These are phyloP conservation scores for Gopherus evgoodei DNA, from an alignment of 2,113 vertebrate species.

Conservation along the genomic window DNA sequence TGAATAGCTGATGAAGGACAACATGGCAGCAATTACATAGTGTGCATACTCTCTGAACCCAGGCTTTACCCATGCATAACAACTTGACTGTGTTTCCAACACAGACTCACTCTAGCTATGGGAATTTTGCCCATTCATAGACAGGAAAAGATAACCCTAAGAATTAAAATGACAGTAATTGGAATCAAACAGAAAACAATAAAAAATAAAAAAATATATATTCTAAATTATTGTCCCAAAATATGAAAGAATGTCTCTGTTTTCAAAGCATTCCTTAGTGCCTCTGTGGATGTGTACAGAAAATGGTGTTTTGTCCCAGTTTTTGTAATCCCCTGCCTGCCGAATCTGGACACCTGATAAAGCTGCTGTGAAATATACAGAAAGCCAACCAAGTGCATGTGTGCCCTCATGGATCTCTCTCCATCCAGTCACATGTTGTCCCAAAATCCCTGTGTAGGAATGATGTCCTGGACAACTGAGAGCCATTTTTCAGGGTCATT, in stretches of 20 bases:
- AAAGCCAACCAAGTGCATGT: background rate
- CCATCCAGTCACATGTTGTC: background rate
- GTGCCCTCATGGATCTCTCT: background rate
- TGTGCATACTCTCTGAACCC: background rate
- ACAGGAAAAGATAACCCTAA: background rate
- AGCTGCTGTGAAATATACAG: too few relatives aligned
- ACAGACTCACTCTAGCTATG: background rate
- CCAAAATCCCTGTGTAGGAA: background rate
- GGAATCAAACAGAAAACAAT: background rate
- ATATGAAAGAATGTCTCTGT: background rate
- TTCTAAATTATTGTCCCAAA: background rate
- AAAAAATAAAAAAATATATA: accelerated
- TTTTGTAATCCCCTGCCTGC: background rate
- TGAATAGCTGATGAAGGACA: background rate
- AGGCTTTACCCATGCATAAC: background rate
- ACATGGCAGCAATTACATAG: background rate
- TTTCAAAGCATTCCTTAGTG: background rate
- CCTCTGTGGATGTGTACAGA: background rate
- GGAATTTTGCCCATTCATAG: accelerated
- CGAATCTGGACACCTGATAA: background rate
- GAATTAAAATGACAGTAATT: background rate
- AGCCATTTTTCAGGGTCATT: background rate
- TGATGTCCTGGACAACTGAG: background rate
- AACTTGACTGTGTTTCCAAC: background rate
- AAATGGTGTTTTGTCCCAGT: background rate